Evolutionary conservation across 2,113 vertebrate genomes (phyloP).

Genomic region (Xiphorhynchus elegans): DNA sequence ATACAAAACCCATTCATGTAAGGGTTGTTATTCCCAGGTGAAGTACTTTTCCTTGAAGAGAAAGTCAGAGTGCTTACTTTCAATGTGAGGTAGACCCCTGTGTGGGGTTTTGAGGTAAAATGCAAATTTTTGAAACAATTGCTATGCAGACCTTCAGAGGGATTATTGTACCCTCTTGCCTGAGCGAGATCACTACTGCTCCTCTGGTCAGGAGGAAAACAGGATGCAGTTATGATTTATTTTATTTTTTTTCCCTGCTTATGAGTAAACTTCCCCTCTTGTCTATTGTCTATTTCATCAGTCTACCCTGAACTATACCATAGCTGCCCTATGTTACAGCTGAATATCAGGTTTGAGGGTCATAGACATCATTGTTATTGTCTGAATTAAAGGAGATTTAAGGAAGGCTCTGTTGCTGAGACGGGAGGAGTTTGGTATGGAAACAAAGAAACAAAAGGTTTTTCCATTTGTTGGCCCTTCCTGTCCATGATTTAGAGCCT

Average conservation of each 20-base stretch:
- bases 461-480: neutral
- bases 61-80: neutral
- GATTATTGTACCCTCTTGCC: neutral
- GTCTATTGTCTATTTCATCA: neutral
- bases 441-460: neutral
- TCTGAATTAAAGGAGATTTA: neutral
- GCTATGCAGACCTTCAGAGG: neutral
- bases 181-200: neutral
- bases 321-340: neutral
- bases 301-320: neutral
- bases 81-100: neutral
- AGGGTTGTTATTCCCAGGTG: neutral
- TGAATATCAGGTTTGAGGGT: neutral
- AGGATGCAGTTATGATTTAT: neutral
- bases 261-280: neutral
- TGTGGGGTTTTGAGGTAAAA: neutral
- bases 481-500: neutral
- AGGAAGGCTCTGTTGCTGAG: neutral
- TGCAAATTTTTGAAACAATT: neutral
- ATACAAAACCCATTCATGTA: neutral
- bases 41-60: neutral
- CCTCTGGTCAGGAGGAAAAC: neutral
- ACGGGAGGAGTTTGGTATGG: neutral
- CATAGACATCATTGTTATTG: neutral
- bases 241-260: neutral